A percentile compares a stretch with the other conserved stretches of the same genome.
phyloP scores from a whole-genome alignment of 2,797 vertebrate species.

The Pseudomugil gertrudae region DNA sequence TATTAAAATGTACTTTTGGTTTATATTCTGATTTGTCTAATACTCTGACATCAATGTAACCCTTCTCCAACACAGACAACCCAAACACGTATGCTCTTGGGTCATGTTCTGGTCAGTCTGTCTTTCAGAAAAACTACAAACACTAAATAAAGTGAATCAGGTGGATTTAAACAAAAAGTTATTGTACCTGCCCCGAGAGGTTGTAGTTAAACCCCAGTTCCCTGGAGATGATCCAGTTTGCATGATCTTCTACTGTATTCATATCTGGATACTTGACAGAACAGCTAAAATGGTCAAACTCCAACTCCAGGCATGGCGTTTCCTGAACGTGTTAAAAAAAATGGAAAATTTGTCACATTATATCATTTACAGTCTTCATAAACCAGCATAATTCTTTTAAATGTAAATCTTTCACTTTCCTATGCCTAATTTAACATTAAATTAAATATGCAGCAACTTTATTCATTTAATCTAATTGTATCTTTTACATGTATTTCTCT shows the following conservation, averaged over 20 bases:
- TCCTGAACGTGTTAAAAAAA: conserved; percentile 76
- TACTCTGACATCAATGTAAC: not conserved
- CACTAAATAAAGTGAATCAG: not conserved
- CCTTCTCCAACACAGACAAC: not conserved
- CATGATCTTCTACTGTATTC: conserved; percentile 92
- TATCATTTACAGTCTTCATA: no score
- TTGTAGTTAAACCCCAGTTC: conserved; percentile 95
- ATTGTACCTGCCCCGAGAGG: conserved; percentile 89
- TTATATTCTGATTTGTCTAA: not conserved
- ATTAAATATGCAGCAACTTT: not conserved
- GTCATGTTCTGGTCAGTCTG: no score
- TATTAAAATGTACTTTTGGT: not conserved
- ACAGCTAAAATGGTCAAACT: conserved; percentile 97
- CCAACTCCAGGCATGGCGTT: conserved; percentile 96
- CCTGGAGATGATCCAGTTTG: conserved; percentile 93
- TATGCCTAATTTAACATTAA: not conserved
- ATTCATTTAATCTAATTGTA: not conserved
- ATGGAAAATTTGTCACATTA: no score
- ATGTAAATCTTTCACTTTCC: no score
- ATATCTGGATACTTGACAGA: conserved; percentile 96
- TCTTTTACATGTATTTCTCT: not conserved
- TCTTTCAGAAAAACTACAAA: not conserved
- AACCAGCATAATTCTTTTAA: not conserved
- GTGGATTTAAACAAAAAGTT: not conserved
- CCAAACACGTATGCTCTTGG: no score